Evolutionary conservation across 2,888 invertebrate genomes (phyloP).

Genomic region (Periphyllus acericola): DNA sequence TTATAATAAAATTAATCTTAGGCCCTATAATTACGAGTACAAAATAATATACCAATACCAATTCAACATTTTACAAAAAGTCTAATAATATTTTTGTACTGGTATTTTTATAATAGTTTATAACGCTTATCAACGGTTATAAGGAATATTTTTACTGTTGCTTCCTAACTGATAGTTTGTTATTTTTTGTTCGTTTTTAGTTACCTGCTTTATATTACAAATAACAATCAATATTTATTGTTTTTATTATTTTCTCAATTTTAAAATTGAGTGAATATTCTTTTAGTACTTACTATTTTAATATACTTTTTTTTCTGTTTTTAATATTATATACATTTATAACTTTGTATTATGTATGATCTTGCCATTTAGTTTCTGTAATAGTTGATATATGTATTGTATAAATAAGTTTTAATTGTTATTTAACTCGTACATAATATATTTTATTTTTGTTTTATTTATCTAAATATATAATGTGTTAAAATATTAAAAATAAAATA

Average conservation of each 20-base stretch:
- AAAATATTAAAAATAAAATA: conserved; percentile 39
- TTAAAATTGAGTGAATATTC: conserved; percentile 3
- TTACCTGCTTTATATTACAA: conserved; percentile 12
- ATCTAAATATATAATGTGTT: conserved; percentile 56
- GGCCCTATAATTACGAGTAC: neutral
- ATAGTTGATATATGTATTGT: neutral
- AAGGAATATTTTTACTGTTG: conserved; percentile 1
- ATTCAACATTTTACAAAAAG: neutral
- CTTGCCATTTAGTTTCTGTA: conserved; percentile 56
- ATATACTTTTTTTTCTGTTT: neutral
- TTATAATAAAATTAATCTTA: neutral
- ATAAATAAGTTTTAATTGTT: neutral
- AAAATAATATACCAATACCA: neutral
- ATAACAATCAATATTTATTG: neutral
- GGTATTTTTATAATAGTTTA: neutral
- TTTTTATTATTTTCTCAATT: conserved; percentile 4
- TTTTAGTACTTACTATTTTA: neutral
- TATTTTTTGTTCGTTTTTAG: conserved; percentile 35
- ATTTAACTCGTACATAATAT: conserved; percentile 33
- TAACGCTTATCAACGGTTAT: neutral
- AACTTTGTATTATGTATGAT: conserved; percentile 21
- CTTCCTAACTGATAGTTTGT: conserved; percentile 35
- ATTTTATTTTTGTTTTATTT: conserved; percentile 43
- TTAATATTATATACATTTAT: neutral
- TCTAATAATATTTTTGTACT: conserved; percentile 21